Percentiles rank a stretch among this genome's conserved stretches.
phyloP scores from a whole-genome alignment of 2,797 vertebrate species.

The Acestrorhynchus altus region DNA sequence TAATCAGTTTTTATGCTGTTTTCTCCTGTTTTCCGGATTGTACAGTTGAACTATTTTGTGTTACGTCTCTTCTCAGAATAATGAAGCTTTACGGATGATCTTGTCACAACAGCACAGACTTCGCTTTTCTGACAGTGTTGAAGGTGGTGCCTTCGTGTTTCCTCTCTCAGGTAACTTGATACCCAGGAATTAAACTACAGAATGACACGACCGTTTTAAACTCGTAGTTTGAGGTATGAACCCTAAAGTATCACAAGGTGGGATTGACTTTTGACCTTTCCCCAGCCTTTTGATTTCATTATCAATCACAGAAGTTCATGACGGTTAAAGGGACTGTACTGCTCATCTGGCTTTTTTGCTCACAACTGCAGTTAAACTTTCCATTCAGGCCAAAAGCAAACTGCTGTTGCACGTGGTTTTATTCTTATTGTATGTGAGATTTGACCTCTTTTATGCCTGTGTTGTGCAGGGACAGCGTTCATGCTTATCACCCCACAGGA shows the following conservation, averaged over 20 bases:
- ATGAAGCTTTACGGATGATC: conserved; percentile 76
- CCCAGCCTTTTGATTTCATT: neutral
- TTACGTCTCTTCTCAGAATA: conserved; percentile 72
- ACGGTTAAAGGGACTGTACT: neutral
- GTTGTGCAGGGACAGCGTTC: conserved; percentile 87
- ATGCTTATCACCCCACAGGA: conserved; percentile 82
- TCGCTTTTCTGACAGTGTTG: conserved; percentile 84
- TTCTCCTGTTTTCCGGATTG: too few relatives aligned
- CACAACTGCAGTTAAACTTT: neutral
- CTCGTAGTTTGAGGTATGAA: neutral
- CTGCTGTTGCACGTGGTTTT: neutral
- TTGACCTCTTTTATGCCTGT: conserved; percentile 29
- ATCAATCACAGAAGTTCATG: neutral
- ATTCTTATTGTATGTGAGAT: neutral
- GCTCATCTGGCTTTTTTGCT: neutral
- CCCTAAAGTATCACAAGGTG: neutral
- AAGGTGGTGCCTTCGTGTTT: conserved; percentile 85
- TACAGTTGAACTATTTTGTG: neutral
- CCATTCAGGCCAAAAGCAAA: neutral
- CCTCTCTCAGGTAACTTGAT: conserved; percentile 85
- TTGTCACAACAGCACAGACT: conserved; percentile 82
- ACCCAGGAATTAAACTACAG: neutral
- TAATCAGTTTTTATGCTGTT: too few relatives aligned
- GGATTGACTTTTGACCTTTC: neutral
- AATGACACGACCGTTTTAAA: neutral